Conservation (phyloP, 1,140 invertebrate species). For the Maconellicoccus hirsutus region DNA sequence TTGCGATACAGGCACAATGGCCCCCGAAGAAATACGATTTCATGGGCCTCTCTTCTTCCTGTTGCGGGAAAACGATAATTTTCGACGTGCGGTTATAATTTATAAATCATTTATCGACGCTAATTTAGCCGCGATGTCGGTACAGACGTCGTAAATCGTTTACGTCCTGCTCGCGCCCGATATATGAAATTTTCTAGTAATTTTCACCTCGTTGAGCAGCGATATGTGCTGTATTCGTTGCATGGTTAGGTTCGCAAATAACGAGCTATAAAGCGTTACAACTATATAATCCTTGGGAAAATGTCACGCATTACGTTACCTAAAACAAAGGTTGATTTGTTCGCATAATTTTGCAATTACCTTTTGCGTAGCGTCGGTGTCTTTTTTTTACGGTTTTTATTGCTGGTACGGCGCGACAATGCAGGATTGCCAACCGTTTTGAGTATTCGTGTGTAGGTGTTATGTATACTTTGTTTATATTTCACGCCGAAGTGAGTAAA, state of each 20-base stretch:
- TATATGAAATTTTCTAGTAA: background rate
- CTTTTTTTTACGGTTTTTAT: background rate
- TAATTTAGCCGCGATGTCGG: too few species aligned
- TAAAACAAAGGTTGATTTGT: background rate
- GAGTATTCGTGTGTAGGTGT: too few species aligned
- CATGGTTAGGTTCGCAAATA: background rate
- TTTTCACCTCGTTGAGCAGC: conserved; percentile 7
- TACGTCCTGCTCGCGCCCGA: too few species aligned
- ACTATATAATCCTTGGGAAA: background rate
- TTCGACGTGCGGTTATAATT: background rate
- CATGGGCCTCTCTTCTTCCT: background rate
- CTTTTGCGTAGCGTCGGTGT: background rate
- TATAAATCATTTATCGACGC: conserved; percentile 9
- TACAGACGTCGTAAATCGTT: too few species aligned
- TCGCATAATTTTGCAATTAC: conserved; percentile 4
- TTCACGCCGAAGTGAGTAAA: too few species aligned
- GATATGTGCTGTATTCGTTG: background rate
- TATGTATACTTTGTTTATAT: too few species aligned
- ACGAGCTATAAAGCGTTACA: conserved; percentile 2
- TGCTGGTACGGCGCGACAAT: background rate
- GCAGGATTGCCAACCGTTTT: too few species aligned
- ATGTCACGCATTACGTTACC: background rate
- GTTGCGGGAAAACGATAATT: background rate
- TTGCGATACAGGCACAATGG: too few species aligned
- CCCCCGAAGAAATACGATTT: background rate